Conservation (phyloP, 2,113 vertebrate genomes). For the Gallinago jamesoni region DNA sequence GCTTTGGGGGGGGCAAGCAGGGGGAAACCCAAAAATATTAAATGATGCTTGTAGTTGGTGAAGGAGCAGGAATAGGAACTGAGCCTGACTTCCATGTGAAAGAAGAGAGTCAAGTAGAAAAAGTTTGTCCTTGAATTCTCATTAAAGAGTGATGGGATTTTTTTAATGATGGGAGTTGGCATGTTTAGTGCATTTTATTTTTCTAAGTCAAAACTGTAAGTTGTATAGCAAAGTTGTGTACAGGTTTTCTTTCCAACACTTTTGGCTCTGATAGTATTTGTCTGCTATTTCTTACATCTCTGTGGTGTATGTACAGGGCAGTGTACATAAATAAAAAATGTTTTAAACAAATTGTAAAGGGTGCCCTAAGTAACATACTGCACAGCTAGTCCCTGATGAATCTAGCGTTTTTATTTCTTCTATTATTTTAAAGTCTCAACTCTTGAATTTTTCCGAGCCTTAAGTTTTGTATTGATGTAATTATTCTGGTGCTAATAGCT, state of each 20-base stretch:
- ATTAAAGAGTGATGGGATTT: background rate
- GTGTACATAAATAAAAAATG: background rate
- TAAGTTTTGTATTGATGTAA: fast-evolving
- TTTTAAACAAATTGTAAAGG: background rate
- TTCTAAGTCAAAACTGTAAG: background rate
- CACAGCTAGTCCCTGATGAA: background rate
- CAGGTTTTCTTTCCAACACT: background rate
- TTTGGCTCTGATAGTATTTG: background rate
- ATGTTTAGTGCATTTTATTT: background rate
- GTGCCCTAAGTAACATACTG: no score
- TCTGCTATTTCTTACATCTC: background rate
- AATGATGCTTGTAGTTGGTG: background rate
- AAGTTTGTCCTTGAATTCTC: background rate
- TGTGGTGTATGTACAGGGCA: background rate
- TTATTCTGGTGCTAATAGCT: background rate
- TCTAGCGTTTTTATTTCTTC: background rate
- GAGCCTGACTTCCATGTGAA: background rate
- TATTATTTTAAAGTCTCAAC: background rate
- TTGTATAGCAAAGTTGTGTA: background rate
- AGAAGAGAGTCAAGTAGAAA: background rate
- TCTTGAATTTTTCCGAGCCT: background rate
- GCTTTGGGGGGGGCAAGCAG: background rate
- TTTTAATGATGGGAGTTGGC: background rate
- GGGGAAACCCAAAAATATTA: no score
- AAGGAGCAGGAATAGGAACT: background rate